These are phyloP conservation scores for Empidonax alnorum DNA, from an alignment of 2,113 vertebrate species.

Conservation along the genomic window DNA sequence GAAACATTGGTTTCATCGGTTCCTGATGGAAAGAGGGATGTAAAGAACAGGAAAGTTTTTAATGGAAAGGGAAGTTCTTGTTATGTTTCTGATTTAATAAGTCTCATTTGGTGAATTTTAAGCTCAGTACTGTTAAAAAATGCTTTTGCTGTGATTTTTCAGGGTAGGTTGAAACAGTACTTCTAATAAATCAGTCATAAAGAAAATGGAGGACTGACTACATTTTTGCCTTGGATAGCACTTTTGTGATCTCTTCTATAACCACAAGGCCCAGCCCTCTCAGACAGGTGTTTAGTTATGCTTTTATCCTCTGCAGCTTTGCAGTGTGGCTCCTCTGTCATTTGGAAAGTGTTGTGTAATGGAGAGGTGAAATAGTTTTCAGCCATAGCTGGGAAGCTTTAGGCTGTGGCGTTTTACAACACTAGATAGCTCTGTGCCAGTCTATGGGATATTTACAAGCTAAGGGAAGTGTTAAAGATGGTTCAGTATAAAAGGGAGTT, in stretches of 20 bases:
- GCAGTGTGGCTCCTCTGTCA: not conserved
- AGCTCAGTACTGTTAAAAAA: not conserved
- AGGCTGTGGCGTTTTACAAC: fast-evolving
- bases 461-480: not conserved
- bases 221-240: not conserved
- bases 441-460: not conserved
- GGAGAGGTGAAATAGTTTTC: not conserved
- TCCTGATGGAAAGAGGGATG: not conserved
- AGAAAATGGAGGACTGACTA: not conserved
- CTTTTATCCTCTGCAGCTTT: not conserved
- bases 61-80: not conserved
- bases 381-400: not conserved
- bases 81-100: not conserved
- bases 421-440: not conserved
- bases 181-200: not conserved
- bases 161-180: not conserved
- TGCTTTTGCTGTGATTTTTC: not conserved
- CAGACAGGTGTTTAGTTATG: not conserved
- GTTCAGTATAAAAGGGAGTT: not conserved
- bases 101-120: not conserved
- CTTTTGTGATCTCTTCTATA: not conserved
- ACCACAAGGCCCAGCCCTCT: not conserved
- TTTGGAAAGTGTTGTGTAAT: not conserved
- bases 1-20: not conserved
- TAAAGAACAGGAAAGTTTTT: not conserved